Conservation (phyloP, 2,888 invertebrate genomes). For the Empis livida region DNA sequence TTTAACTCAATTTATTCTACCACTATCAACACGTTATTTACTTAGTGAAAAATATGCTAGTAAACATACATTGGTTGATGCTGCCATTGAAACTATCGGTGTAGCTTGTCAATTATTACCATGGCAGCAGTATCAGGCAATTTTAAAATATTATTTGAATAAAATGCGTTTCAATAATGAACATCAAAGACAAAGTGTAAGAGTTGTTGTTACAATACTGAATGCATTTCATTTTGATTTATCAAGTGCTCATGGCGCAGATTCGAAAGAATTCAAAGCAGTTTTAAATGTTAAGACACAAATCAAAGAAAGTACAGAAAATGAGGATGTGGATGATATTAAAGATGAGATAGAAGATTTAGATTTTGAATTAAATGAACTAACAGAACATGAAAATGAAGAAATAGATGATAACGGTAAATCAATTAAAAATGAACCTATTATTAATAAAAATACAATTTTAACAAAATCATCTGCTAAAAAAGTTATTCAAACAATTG, state of each 20-base stretch:
- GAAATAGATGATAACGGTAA: slow-evolving; percentile 24
- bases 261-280: slow-evolving; percentile 14
- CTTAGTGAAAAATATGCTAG: slow-evolving; percentile 61
- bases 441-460: slow-evolving; percentile 36
- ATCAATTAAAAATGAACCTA: slow-evolving; percentile 8
- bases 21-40: slow-evolving; percentile 68
- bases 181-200: slow-evolving; percentile 71
- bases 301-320: slow-evolving; percentile 16
- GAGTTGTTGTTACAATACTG: slow-evolving; percentile 62
- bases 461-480: slow-evolving; percentile 61
- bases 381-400: slow-evolving; percentile 12
- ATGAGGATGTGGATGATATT: slow-evolving; percentile 18
- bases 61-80: slow-evolving; percentile 71
- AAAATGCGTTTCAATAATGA: slow-evolving; percentile 58
- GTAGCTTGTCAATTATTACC: slow-evolving; percentile 64
- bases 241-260: slow-evolving; percentile 40
- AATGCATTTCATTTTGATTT: slow-evolving; percentile 90
- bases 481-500: slow-evolving; percentile 57
- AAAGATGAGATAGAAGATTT: slow-evolving; percentile 23
- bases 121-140: slow-evolving; percentile 79
- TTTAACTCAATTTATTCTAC: slow-evolving; percentile 73
- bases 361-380: slow-evolving; percentile 30
- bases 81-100: slow-evolving; percentile 69
- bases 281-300: slow-evolving; percentile 19
- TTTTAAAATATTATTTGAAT: slow-evolving; percentile 67